Percentiles rank a stretch among this genome's conserved stretches.
These are phyloP conservation scores for Otolemur crassicaudatus DNA, from an alignment of 2,797 vertebrate species.

Conservation along the genomic window DNA sequence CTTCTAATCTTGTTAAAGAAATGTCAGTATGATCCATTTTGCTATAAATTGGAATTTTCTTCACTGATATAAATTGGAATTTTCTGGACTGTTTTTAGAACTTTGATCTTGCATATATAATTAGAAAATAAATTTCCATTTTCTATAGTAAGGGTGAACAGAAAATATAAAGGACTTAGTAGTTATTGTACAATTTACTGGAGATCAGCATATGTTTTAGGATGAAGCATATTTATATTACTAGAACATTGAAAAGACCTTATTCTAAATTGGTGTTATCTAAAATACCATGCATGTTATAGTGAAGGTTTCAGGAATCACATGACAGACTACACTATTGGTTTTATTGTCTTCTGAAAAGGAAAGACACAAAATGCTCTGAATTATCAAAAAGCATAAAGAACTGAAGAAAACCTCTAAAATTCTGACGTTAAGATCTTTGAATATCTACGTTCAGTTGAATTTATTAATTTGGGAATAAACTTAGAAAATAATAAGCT, in stretches of 20 bases:
- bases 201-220: not conserved
- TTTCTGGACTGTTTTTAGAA: not conserved
- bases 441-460: not conserved
- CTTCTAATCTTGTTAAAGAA: not conserved
- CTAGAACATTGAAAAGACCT: not conserved
- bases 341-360: not conserved
- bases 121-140: not conserved
- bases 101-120: not conserved
- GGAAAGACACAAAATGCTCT: not conserved
- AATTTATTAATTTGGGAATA: slow-evolving; percentile 38
- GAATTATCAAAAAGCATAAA: not conserved
- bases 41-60: no score
- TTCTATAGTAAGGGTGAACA: not conserved
- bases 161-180: not conserved
- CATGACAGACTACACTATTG: not conserved
- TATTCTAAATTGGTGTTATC: not conserved
- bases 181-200: not conserved
- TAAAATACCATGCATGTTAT: not conserved
- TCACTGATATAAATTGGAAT: not conserved
- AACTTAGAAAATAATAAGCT: slow-evolving; percentile 12
- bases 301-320: not conserved
- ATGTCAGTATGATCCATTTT: not conserved
- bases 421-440: not conserved
- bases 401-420: not conserved
- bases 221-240: not conserved